Percentiles rank a stretch among this genome's conserved stretches.
Evolutionary conservation across 2,113 vertebrate genomes (phyloP).

Genomic region (Ptychochromis oligacanthus): DNA sequence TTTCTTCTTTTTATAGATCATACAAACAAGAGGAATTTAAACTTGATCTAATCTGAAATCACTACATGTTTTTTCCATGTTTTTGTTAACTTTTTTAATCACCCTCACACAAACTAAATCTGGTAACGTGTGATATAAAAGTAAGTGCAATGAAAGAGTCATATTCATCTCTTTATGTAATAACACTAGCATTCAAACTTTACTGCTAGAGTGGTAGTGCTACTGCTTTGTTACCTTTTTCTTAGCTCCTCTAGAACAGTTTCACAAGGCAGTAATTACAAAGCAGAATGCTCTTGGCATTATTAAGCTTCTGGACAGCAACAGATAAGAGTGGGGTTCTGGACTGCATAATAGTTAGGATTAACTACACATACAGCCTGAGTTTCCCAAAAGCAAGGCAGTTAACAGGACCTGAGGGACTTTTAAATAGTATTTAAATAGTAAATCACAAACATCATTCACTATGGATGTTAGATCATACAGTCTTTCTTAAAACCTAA

Average conservation of each 20-base stretch:
- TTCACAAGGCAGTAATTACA: constrained; percentile 53
- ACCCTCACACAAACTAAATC: not conserved
- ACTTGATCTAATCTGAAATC: not conserved
- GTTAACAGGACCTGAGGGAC: not conserved
- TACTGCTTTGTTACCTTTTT: not conserved
- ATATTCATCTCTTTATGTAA: constrained; percentile 33
- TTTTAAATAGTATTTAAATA: not conserved
- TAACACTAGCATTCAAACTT: constrained; percentile 12
- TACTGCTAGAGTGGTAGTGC: not conserved
- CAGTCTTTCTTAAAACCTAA: no score
- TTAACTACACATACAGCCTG: constrained; percentile 36
- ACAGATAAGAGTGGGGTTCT: constrained; percentile 45
- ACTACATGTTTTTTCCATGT: not conserved
- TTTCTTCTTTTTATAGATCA: not conserved
- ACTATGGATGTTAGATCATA: not conserved
- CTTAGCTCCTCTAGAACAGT: constrained; percentile 32
- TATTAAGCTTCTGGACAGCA: constrained; percentile 48
- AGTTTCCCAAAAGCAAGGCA: constrained; percentile 16
- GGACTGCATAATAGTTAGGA: constrained; percentile 33
- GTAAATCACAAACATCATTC: not conserved
- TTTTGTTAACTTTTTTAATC: not conserved
- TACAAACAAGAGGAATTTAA: not conserved
- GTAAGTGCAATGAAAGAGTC: constrained; percentile 8
- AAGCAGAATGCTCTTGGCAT: constrained; percentile 38
- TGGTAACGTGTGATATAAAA: not conserved